phyloP scores from a whole-genome alignment of 2,888 invertebrate species.

The Brenthis ino region DNA sequence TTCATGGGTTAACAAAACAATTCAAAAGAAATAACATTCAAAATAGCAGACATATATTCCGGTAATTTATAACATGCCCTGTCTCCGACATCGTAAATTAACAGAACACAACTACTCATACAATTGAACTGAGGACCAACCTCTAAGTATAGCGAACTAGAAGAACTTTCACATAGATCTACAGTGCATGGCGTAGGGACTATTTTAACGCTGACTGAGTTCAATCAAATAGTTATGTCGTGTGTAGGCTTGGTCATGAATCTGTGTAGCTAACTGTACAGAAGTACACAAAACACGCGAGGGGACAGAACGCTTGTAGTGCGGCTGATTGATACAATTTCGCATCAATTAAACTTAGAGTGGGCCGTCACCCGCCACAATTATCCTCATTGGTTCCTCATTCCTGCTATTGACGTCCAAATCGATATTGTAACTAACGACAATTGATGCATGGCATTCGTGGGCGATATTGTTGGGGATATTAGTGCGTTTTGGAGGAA shows the following conservation, averaged over 20 bases:
- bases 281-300: slow-evolving; percentile 43
- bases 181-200: neutral
- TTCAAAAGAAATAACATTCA: neutral
- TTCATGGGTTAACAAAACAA: neutral
- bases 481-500: neutral
- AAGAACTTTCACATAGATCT: neutral
- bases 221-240: neutral
- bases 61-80: neutral
- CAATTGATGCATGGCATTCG: slow-evolving; percentile 39
- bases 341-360: slow-evolving; percentile 70
- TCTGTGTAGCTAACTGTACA: slow-evolving; percentile 11
- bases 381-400: slow-evolving; percentile 77
- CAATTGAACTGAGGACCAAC: neutral
- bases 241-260: neutral
- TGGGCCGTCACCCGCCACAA: slow-evolving; percentile 62
- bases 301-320: slow-evolving; percentile 44
- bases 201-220: neutral
- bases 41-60: too few relatives aligned
- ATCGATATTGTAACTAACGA: slow-evolving; percentile 44
- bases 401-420: slow-evolving; percentile 54
- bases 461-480: slow-evolving; percentile 23
- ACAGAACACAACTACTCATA: neutral
- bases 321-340: slow-evolving; percentile 76
- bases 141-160: neutral
- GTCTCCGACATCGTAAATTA: neutral